phyloP scores from a whole-genome alignment of 64 coral and sea anemone species.

The Actinia equina region DNA sequence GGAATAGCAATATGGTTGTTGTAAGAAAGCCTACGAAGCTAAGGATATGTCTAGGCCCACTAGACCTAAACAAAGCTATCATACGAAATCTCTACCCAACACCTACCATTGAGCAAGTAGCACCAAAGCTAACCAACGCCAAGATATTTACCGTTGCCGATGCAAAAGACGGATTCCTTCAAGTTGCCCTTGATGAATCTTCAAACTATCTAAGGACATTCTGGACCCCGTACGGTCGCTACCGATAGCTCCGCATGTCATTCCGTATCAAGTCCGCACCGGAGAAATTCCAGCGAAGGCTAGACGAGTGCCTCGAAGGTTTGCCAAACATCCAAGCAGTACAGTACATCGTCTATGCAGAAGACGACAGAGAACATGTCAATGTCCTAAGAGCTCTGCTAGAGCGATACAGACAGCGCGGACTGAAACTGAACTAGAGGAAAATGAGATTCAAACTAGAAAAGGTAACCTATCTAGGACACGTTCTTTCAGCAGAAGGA shows the following conservation, averaged over 20 bases:
- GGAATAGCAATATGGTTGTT: slow-evolving; percentile 68
- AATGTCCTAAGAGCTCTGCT: not conserved
- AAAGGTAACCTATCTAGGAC: slow-evolving; percentile 27
- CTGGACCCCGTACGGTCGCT: slow-evolving; percentile 38
- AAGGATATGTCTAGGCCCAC: slow-evolving; percentile 41
- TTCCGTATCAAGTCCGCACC: slow-evolving; percentile 14
- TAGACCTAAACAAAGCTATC: slow-evolving; percentile 37
- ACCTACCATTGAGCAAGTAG: slow-evolving; percentile 28
- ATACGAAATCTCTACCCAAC: slow-evolving; percentile 46
- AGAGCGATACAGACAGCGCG: slow-evolving; percentile 11
- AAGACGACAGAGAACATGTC: not conserved
- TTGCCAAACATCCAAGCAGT: slow-evolving; percentile 16
- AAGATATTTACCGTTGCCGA: slow-evolving; percentile 44
- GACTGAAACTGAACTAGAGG: slow-evolving; percentile 15
- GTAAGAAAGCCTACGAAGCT: slow-evolving; percentile 52
- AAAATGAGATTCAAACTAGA: slow-evolving; percentile 7
- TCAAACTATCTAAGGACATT: slow-evolving; percentile 57
- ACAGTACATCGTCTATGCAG: slow-evolving; percentile 12
- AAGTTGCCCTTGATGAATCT: too few relatives aligned
- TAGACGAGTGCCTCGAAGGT: slow-evolving; percentile 20
- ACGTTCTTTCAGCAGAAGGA: slow-evolving; percentile 6
- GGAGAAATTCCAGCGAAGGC: slow-evolving; percentile 17
- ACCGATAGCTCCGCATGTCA: slow-evolving; percentile 39
- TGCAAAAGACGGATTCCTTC: too few relatives aligned
- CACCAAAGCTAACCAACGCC: slow-evolving; percentile 28